phyloP scores from a whole-genome alignment of 2,797 vertebrate genomes.

The Orestias chungarensis region DNA sequence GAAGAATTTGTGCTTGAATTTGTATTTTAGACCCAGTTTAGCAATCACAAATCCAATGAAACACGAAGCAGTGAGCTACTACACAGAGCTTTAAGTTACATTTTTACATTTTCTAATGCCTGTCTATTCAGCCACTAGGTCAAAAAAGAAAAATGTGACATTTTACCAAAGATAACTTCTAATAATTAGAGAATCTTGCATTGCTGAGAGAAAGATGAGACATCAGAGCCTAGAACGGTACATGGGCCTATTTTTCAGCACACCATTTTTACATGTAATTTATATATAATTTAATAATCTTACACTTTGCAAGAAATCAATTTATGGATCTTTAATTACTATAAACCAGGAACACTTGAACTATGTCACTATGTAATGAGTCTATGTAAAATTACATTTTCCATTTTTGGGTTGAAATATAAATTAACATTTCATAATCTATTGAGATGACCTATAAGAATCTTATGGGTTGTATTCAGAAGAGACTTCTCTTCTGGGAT shows the following conservation, averaged over 20 bases:
- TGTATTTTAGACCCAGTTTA: neutral
- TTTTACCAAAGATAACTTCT: neutral
- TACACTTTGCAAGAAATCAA: neutral
- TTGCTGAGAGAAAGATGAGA: neutral
- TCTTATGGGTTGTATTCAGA: neutral
- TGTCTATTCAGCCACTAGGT: neutral
- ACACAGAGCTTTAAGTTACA: too few species aligned
- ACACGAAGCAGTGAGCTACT: too few species aligned
- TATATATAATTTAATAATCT: neutral
- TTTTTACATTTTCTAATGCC: neutral
- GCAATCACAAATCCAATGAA: neutral
- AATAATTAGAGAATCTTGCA: neutral
- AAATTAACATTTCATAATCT: neutral
- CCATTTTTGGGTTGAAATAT: neutral
- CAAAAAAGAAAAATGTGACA: too few species aligned
- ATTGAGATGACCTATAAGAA: constrained; percentile 1
- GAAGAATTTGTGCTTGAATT: neutral
- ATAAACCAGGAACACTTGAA: neutral
- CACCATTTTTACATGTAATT: neutral
- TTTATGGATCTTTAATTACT: neutral
- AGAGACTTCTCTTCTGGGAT: neutral
- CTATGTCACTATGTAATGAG: neutral
- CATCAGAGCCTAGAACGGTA: neutral
- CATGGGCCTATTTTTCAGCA: neutral
- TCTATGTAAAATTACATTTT: neutral